Conservation (phyloP, 2,113 vertebrate species). For the Mobula hypostoma region DNA sequence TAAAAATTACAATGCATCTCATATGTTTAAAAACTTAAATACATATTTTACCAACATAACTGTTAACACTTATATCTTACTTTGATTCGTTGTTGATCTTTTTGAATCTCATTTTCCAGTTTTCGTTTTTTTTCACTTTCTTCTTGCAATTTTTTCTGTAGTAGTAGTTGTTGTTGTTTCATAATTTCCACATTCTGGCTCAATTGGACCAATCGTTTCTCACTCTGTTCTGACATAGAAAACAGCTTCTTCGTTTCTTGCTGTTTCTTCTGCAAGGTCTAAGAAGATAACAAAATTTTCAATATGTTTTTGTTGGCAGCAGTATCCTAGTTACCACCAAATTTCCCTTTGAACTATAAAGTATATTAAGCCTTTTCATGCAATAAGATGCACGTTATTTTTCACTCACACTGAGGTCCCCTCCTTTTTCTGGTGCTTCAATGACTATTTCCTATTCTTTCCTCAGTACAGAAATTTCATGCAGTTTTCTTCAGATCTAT, state of each 20-base stretch:
- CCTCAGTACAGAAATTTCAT: too few species aligned
- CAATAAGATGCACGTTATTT: too few species aligned
- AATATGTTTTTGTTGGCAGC: not conserved
- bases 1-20: not conserved
- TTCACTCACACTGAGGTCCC: too few species aligned
- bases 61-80: conserved; percentile 44
- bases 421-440: too few species aligned
- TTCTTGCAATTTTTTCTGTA: conserved; percentile 59
- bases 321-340: not conserved
- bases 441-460: too few species aligned
- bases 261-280: conserved; percentile 63
- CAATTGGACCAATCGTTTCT: conserved; percentile 60
- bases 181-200: conserved; percentile 69
- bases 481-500: too few species aligned
- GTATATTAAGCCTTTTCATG: not conserved
- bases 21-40: not conserved
- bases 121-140: conserved; percentile 58
- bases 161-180: conserved; percentile 62
- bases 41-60: not conserved
- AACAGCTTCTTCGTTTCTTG: conserved; percentile 62
- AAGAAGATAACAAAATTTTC: conserved; percentile 33
- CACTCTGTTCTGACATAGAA: conserved; percentile 64
- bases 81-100: conserved; percentile 62
- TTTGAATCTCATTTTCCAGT: conserved; percentile 58
- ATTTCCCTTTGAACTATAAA: not conserved